phyloP scores from a whole-genome alignment of 2,888 invertebrate species.

The Macaria liturata region DNA sequence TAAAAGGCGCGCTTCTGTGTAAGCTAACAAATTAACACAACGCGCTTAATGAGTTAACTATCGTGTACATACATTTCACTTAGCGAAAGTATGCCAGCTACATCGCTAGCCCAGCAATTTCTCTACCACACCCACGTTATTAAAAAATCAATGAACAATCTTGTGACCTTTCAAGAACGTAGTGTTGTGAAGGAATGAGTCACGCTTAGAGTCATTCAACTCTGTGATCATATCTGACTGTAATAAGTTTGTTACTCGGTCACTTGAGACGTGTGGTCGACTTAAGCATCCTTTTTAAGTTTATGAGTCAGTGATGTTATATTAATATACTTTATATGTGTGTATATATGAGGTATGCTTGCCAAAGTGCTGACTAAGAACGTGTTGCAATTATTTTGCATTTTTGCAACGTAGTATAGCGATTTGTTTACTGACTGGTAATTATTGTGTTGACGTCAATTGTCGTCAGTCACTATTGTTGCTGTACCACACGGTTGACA shows the following conservation, averaged over 20 bases:
- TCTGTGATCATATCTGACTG: constrained; percentile 46
- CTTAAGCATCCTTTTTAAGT: constrained; percentile 66
- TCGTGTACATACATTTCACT: constrained; percentile 14
- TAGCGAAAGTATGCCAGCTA: constrained; percentile 25
- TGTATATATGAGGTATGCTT: constrained; percentile 44
- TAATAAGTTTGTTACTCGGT: constrained; percentile 51
- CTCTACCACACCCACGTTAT: constrained; percentile 27
- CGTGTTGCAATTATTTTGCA: constrained; percentile 39
- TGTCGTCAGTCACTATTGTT: not conserved
- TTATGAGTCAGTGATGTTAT: constrained; percentile 53
- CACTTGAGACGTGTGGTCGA: constrained; percentile 56
- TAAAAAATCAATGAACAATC: constrained; percentile 52
- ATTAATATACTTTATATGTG: no score
- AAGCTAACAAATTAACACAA: no score
- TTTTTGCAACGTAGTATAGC: not conserved
- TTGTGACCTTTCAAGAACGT: constrained; percentile 70
- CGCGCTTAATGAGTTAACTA: no score
- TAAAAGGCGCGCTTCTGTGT: no score
- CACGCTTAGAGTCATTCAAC: constrained; percentile 70
- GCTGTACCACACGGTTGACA: no score
- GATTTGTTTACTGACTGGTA: not conserved
- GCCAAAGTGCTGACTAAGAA: constrained; percentile 42
- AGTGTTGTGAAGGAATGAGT: constrained; percentile 65
- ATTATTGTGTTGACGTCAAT: constrained; percentile 2
- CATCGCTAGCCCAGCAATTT: constrained; percentile 24